phyloP scores from a whole-genome alignment of 2,888 invertebrate species.

The Orchesellides sinensis region DNA sequence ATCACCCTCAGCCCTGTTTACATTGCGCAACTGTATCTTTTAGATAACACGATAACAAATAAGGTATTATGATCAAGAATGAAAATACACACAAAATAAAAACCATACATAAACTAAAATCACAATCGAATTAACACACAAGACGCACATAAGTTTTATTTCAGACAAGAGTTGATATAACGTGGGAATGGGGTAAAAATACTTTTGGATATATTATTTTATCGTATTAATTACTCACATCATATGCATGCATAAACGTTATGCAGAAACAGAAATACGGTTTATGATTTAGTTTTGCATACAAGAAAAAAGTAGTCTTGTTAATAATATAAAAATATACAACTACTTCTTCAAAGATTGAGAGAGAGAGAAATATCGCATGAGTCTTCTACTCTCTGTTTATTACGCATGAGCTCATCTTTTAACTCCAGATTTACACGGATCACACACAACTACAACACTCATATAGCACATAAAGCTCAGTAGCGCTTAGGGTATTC shows the following conservation, averaged over 20 bases:
- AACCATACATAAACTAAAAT: neutral
- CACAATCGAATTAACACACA: slow-evolving; percentile 16
- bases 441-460: too few species aligned
- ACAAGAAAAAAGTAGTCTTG: slow-evolving; percentile 2
- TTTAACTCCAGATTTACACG: too few species aligned
- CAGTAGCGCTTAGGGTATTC: too few species aligned
- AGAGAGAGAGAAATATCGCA: too few species aligned
- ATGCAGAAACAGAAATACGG: too few species aligned
- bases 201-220: slow-evolving; percentile 1
- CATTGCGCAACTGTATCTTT: slow-evolving; percentile 23
- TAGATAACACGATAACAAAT: slow-evolving; percentile 32
- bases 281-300: too few species aligned
- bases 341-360: too few species aligned
- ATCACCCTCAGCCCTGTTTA: slow-evolving; percentile 18
- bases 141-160: slow-evolving; percentile 1
- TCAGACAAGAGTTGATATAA: slow-evolving; percentile 32
- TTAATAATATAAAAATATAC: too few species aligned
- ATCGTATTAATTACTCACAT: slow-evolving; percentile 11
- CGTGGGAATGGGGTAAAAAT: slow-evolving; percentile 1
- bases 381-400: too few species aligned
- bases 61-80: slow-evolving; percentile 21
- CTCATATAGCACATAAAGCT: too few species aligned
- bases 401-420: too few species aligned
- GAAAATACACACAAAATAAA: neutral
- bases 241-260: slow-evolving; percentile 5